Evolutionary conservation across 1,140 invertebrate species (phyloP).

Genomic region (Dufourea novaeangliae): DNA sequence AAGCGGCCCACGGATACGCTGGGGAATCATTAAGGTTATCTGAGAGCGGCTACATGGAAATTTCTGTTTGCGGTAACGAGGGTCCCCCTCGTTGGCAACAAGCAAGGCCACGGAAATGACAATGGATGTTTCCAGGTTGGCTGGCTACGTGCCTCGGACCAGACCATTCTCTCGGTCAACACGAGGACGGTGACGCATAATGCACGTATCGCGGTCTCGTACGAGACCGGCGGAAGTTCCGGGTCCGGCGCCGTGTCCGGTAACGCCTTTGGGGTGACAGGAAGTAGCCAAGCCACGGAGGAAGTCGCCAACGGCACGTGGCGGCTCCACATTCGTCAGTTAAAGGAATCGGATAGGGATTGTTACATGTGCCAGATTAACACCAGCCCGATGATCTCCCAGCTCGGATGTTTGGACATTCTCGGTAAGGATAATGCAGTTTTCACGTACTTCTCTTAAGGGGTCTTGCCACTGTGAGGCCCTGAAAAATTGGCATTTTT

Average conservation of each 20-base stretch:
- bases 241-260: slow-evolving; percentile 84
- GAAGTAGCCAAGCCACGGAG: slow-evolving; percentile 84
- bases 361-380: slow-evolving; percentile 88
- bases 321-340: slow-evolving; percentile 85
- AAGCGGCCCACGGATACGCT: background rate
- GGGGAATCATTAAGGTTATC: slow-evolving; percentile 14
- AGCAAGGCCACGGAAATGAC: slow-evolving; percentile 22
- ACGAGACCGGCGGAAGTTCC: slow-evolving; percentile 90
- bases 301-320: slow-evolving; percentile 85
- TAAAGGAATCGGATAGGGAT: slow-evolving; percentile 84
- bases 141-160: slow-evolving; percentile 94
- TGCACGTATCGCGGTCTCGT: slow-evolving; percentile 89
- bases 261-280: slow-evolving; percentile 78
- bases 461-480: no score
- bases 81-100: slow-evolving; percentile 11
- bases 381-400: slow-evolving; percentile 86
- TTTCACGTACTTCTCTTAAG: background rate
- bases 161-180: slow-evolving; percentile 93
- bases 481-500: no score
- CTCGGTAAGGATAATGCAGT: slow-evolving; percentile 83
- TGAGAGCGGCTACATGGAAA: slow-evolving; percentile 2
- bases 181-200: slow-evolving; percentile 94
- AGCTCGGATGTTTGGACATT: slow-evolving; percentile 87
- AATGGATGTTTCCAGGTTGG: slow-evolving; percentile 87
- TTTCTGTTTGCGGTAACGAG: slow-evolving; percentile 17